Evolutionary conservation across 2,797 vertebrate species (phyloP), one percentile per base, ranked within the genome.

Genomic region (Masticophis lateralis): DNA sequence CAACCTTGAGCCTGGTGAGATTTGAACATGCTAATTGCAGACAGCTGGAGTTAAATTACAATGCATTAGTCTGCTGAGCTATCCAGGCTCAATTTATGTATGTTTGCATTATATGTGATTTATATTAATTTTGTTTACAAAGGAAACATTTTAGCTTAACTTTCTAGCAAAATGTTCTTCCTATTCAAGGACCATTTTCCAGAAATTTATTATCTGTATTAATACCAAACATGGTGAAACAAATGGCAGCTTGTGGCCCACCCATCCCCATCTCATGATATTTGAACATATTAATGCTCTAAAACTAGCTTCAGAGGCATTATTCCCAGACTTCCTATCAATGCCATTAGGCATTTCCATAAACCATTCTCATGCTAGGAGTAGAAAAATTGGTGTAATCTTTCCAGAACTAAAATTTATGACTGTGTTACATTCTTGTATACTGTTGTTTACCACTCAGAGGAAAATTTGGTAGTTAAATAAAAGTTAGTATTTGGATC

Each of bases 81-180:
- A 37, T 37, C 37, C 37, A 37, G 37, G 37, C 37, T 37, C 37
- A 37, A 37, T 7, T 92, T 94, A 94, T 93, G 95, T 74, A 60
- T 86, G 60, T 53, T 51, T 79, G 83, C 86, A 53, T 0, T 0
- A 9, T 92, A 88, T 96, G n/a, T 0, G 0, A 13, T 94, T 95
- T 91, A 94, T 94, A 88, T 51, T 1, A 63, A 60, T 94, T 96
- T 86, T 91, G 6, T 59, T 95, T 95, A 94, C 90, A 93, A 43
- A 79, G 91, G 94, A 94, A 96, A 95, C 92, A 94, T 88, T 92
- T 89, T 55, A 88, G 0, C 96, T 90, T 57, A 94, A 91, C 91
- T 96, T 96, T 94, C 92, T 94, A 95, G 74, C 55, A 47, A 60
- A 61, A 87, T 57, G 91, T 43, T 79, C 37, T 9, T 79, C 69